Base-by-base conservation (phyloP, 2,113 vertebrate species). In the Prunella himalayana region DNA sequence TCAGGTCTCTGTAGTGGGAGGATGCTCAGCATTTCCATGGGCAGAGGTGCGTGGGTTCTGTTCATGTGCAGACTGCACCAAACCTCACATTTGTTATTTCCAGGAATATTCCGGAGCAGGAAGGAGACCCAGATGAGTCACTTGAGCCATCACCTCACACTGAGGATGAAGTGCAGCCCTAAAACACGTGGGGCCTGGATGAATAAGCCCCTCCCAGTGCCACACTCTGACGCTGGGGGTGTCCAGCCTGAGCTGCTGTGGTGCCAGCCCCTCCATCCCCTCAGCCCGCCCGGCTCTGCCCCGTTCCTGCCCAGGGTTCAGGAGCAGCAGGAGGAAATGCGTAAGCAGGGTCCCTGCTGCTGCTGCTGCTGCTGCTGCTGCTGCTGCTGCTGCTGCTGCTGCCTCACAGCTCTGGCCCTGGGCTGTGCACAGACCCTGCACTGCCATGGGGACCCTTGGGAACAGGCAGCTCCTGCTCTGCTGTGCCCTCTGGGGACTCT, bases 111-210 rank as follows among this genome's bases (percentile, higher is more conserved):
- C 51, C 18, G 0, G 59, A 21, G 84, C 70, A 79, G 79, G 92
- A 96, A 92, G 68, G 82, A 90, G 84, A 41, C 59, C 35, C 82
- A 56, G 64, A 25, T 94, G 94, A 96, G 75, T 95, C 93, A 96
- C 50, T 59, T 0, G 4, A 84, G 73, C 72, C 87, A 61, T 11
- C 2, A 0, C 27, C 27, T 39, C 28, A 8, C 83, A 5, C 77
- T 31, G 81, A 86, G 2, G 37, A 35, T 35, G 60, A 49, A 47
- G 49, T 4, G 15, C 10, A 3, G 70, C 49, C 77, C 56, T 30
- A 20, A 8, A 6, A 27, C 3, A 0, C 30, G 3, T 16, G 2
- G 10, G 63, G 11, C 37, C n/a, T 15, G 84, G 81, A 13, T 10
- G 4, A 1, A 1, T 0, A 4, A 3, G 2, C 59, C 45, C 73